Base-by-base conservation (phyloP, 2,797 vertebrate genomes). In the Hippopotamyrus pictus region DNA sequence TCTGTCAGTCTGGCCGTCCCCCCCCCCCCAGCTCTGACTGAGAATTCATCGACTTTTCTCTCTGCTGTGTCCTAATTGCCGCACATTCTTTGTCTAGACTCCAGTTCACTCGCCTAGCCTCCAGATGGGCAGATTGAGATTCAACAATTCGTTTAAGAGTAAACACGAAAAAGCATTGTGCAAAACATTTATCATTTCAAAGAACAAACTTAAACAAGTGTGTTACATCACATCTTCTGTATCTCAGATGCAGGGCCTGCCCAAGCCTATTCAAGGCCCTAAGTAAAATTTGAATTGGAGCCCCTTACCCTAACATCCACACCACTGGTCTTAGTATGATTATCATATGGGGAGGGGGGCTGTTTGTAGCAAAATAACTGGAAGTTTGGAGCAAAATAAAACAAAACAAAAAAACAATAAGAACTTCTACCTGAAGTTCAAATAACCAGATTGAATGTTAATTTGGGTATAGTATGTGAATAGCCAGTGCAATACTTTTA, bases 41-140 rank as follows among this genome's bases (percentile, higher is more conserved):
- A 97, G 94, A 97, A 96, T 91, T 95, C 94, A 46, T 96, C 96
- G 83, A 96, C 95, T 92, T 94, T 97, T 90, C 94, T 94, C 76
- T 94, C 95, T 73, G 91, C 90, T 89, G 91, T 89, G 1, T 90
- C 88, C 12, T 93, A 93, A 88, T 90, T 90, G 9, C 89, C 88
- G 2, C 90, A 19, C 0, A 25, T 84, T 76, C 91, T 91, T 65
- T 93, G 94, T 14, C 90, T 90, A 73, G 25, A 73, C 65, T 73
- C 65, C 65, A 73, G 65, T 73, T 33, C 37, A 79, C 37, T 79
- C 1, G 33, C 17, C 41, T 41, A 19, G 73, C 41, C 37, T 79
- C 33, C 41, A 79, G 73, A 79, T 79, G 41, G 73, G 73, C 41
- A 46, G 19, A 3, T 7, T 79, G 73, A 79, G 73, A 46, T 19